These are phyloP conservation scores for Idaea aversata DNA, from an alignment of 2,888 invertebrate species.

Conservation along the genomic window DNA sequence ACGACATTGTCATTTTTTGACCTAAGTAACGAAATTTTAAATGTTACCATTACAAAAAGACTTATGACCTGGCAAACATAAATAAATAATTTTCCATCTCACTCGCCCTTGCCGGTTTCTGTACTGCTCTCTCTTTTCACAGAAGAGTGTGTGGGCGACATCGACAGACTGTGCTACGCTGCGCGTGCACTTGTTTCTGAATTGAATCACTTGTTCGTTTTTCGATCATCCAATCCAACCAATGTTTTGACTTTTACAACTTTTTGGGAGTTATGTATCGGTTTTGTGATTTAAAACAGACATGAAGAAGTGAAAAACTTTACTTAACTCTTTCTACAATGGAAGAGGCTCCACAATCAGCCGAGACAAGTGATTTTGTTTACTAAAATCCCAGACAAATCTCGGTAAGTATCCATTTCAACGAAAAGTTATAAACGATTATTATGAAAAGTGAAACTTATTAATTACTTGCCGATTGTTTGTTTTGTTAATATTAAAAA, in stretches of 20 bases:
- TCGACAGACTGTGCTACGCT: no score
- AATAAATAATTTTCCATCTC: not conserved
- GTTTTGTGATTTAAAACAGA: not conserved
- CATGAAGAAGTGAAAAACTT: not conserved
- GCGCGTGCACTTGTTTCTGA: conserved; percentile 1
- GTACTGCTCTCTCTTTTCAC: not conserved
- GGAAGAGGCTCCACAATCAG: not conserved
- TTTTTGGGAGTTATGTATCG: not conserved
- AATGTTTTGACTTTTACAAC: not conserved
- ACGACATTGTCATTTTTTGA: not conserved
- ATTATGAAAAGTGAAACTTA: not conserved
- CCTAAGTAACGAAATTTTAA: not conserved
- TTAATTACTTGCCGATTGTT: not conserved
- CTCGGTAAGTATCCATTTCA: not conserved
- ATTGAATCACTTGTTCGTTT: conserved; percentile 1
- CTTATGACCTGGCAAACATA: not conserved
- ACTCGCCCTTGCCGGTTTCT: not conserved
- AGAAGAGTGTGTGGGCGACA: not conserved
- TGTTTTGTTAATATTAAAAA: not conserved
- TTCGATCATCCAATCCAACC: not conserved
- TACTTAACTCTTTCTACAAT: not conserved
- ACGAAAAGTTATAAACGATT: not conserved
- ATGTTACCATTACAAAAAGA: not conserved
- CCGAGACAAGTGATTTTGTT: not conserved
- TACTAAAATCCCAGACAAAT: not conserved